These are phyloP conservation scores for Brotula barbata DNA, from an alignment of 2,797 vertebrate genomes.

Conservation along the genomic window DNA sequence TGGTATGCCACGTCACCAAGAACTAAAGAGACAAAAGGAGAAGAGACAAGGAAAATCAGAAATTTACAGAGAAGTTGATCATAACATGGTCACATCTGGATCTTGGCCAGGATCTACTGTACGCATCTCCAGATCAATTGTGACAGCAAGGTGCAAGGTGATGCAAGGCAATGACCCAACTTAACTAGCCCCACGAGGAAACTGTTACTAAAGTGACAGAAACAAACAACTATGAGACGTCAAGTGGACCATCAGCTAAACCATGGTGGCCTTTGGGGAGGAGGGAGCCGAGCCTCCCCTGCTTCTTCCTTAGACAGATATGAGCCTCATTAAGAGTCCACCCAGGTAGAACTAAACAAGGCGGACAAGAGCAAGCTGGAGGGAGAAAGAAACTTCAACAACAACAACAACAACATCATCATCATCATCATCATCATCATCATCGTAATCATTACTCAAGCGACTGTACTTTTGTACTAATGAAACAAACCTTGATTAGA, in stretches of 20 bases:
- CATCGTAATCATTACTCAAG: too few relatives aligned
- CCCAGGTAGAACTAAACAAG: constrained; percentile 49
- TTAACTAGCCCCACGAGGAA: constrained; percentile 49
- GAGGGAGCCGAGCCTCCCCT: constrained; percentile 8
- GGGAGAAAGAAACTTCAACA: constrained; percentile 22
- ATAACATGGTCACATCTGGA: neutral
- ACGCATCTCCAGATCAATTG: neutral
- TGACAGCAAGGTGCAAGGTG: constrained; percentile 6
- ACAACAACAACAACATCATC: constrained; percentile 28
- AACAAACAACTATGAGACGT: constrained; percentile 54
- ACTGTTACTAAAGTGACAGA: constrained; percentile 24
- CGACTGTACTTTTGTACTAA: constrained; percentile 11
- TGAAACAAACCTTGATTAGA: neutral
- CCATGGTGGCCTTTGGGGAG: constrained; percentile 36
- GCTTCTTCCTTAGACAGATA: constrained; percentile 33
- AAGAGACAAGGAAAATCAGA: constrained; percentile 10
- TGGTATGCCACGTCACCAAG: constrained; percentile 96
- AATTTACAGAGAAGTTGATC: neutral
- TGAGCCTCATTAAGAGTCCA: constrained; percentile 59
- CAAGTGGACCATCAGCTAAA: constrained; percentile 33
- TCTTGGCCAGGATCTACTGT: neutral
- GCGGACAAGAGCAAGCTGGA: constrained; percentile 21
- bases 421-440: too few relatives aligned
- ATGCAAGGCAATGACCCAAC: constrained; percentile 16
- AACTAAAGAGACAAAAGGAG: constrained; percentile 78